These are phyloP conservation scores for Dolichotis patagonum DNA, from an alignment of 2,113 vertebrate species.

Conservation along the genomic window DNA sequence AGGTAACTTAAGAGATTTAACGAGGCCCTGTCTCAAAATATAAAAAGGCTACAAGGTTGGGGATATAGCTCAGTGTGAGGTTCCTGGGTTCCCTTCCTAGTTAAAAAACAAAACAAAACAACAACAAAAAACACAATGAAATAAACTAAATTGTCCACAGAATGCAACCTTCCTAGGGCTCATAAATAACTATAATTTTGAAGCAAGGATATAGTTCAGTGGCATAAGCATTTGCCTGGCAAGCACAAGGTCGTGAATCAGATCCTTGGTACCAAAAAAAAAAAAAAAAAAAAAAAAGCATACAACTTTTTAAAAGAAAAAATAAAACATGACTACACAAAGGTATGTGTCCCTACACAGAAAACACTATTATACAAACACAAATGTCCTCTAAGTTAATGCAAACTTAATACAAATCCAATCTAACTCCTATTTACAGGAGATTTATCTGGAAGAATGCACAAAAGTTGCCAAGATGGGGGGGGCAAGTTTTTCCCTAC, in stretches of 20 bases:
- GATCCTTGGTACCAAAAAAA: too few species aligned
- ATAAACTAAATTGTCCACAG: background rate
- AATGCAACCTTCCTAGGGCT: background rate
- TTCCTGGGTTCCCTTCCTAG: background rate
- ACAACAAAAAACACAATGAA: background rate
- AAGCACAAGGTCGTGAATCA: too few species aligned
- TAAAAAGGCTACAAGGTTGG: background rate
- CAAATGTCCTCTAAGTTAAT: conserved; percentile 30
- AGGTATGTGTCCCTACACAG: background rate
- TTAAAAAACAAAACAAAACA: background rate
- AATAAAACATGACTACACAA: conserved; percentile 10
- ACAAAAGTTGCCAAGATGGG: background rate
- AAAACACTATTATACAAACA: conserved; percentile 45
- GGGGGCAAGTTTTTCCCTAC: background rate
- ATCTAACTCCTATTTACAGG: background rate
- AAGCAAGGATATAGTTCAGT: too few species aligned
- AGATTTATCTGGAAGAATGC: conserved; percentile 6
- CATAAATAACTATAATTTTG: background rate
- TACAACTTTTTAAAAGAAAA: background rate
- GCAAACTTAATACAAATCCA: conserved; percentile 52
- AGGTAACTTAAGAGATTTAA: background rate
- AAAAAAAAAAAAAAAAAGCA: too few species aligned
- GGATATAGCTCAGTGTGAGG: background rate
- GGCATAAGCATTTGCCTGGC: too few species aligned
- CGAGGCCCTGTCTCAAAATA: background rate